phyloP scores from a whole-genome alignment of 1,140 invertebrate genomes.

The Cheumatopsyche charites region DNA sequence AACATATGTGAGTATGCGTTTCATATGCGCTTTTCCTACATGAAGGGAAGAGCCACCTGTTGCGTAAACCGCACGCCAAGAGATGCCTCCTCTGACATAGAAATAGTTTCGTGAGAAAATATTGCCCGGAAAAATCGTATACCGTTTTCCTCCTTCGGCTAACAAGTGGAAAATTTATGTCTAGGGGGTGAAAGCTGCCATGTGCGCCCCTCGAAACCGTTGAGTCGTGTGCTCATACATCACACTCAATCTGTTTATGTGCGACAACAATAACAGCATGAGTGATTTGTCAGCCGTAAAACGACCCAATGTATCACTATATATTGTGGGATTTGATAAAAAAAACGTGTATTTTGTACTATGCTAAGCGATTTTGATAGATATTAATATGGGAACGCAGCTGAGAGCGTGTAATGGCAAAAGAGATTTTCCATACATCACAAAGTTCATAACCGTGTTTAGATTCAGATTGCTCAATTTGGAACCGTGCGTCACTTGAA shows the following conservation, averaged over 20 bases:
- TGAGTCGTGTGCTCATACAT: background rate
- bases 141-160: conserved; percentile 37
- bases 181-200: conserved; percentile 1
- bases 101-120: conserved; percentile 41
- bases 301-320: too few relatives aligned
- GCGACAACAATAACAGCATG: too few relatives aligned
- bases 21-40: conserved; percentile 33
- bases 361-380: too few relatives aligned
- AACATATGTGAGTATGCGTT: conserved; percentile 3
- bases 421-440: conserved; percentile 31
- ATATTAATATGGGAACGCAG: conserved; percentile 33
- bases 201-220: too few relatives aligned
- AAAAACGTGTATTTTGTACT: too few relatives aligned
- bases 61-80: conserved; percentile 28
- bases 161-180: conserved; percentile 41
- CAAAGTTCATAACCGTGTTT: conserved; percentile 9
- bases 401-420: conserved; percentile 23
- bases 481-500: conserved; percentile 12
- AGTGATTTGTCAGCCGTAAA: too few relatives aligned
- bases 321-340: too few relatives aligned
- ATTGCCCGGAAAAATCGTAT: conserved; percentile 44
- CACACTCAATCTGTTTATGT: background rate
- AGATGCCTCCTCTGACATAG: conserved; percentile 31
- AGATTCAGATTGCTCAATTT: conserved; percentile 22
- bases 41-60: conserved; percentile 26